Conservation (phyloP, 1,140 invertebrate species). For the Procambarus virginalis region DNA sequence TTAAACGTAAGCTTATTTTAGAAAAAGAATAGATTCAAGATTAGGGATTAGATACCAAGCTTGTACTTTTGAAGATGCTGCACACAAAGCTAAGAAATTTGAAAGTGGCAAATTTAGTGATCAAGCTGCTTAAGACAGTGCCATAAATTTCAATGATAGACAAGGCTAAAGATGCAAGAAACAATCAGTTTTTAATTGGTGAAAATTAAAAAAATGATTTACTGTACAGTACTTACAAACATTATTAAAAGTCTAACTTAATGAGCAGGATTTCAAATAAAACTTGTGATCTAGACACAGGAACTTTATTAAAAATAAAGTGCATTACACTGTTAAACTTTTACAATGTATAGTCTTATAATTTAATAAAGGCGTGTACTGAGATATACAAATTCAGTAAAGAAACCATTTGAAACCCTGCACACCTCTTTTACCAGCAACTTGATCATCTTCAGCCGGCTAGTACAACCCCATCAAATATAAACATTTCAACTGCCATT, state of each 20-base stretch:
- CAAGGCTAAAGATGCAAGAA: neutral
- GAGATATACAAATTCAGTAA: constrained; percentile 19
- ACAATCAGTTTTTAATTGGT: neutral
- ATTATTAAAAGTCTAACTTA: neutral
- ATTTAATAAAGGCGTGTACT: constrained; percentile 10
- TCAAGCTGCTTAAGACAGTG: neutral
- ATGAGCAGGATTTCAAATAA: constrained; percentile 39
- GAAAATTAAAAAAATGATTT: neutral
- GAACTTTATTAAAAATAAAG: constrained; percentile 22
- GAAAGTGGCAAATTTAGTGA: neutral
- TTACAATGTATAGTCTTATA: constrained; percentile 16
- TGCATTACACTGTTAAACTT: constrained; percentile 19
- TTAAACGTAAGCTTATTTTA: too few species aligned
- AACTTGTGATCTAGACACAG: constrained; percentile 6
- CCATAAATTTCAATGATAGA: neutral
- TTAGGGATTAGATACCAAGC: too few species aligned
- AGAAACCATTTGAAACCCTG: constrained; percentile 33
- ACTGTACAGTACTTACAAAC: neutral
- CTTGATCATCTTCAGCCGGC: neutral
- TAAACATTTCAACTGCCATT: neutral
- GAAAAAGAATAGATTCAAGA: too few species aligned
- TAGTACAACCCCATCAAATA: neutral
- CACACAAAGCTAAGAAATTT: neutral
- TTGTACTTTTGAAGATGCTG: too few species aligned
- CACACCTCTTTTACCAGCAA: constrained; percentile 8